Percentiles rank a stretch among this genome's conserved stretches.
These are phyloP conservation scores for Oophaga pumilio DNA, from an alignment of 2,113 vertebrate genomes.

Conservation along the genomic window DNA sequence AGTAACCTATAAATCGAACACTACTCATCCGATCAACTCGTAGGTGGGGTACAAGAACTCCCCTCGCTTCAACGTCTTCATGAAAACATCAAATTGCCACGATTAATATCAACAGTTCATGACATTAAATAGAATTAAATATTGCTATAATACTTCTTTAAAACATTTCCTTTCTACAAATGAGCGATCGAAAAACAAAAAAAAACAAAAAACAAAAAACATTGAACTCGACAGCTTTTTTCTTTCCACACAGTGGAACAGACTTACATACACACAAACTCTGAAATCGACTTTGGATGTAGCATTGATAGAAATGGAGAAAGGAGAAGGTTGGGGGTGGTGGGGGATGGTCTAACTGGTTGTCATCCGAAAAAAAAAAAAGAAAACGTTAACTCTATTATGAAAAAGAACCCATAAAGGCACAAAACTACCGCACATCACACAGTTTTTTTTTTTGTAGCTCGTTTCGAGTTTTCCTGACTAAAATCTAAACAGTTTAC, in stretches of 20 bases:
- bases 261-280: slow-evolving; percentile 66
- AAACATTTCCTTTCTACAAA: slow-evolving; percentile 69
- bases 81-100: slow-evolving; percentile 60
- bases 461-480: slow-evolving; percentile 67
- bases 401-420: slow-evolving; percentile 79
- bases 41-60: slow-evolving; percentile 19
- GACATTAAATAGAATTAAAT: slow-evolving; percentile 73
- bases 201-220: slow-evolving; percentile 47
- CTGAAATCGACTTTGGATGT: slow-evolving; percentile 92
- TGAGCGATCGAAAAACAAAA: slow-evolving; percentile 36
- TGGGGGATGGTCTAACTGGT: slow-evolving; percentile 68
- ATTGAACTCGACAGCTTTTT: slow-evolving; percentile 63
- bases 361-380: slow-evolving; percentile 71
- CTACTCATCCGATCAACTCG: not conserved
- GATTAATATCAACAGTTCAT: slow-evolving; percentile 60
- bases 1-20: slow-evolving; percentile 23
- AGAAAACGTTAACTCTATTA: slow-evolving; percentile 66
- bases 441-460: slow-evolving; percentile 69
- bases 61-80: slow-evolving; percentile 38
- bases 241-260: slow-evolving; percentile 86
- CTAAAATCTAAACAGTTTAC: slow-evolving; percentile 76
- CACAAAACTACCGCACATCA: slow-evolving; percentile 87
- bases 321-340: no score
- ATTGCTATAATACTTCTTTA: slow-evolving; percentile 96
- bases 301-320: slow-evolving; percentile 78